Evolutionary conservation across 2,888 invertebrate species (phyloP).

Genomic region (Alitta virens): DNA sequence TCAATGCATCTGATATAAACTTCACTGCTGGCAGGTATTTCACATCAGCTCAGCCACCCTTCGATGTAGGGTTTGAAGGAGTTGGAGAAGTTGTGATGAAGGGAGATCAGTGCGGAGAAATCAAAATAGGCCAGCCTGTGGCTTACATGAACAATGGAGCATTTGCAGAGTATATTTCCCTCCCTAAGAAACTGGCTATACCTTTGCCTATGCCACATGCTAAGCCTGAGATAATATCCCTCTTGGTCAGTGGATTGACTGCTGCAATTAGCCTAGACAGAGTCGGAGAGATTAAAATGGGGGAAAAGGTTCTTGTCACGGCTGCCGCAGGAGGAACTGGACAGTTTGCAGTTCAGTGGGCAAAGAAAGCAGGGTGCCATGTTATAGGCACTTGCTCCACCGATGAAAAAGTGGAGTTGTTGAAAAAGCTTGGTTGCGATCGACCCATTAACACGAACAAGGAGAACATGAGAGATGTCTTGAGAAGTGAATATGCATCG

Average conservation of each 20-base stretch:
- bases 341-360: slow-evolving; percentile 50
- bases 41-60: slow-evolving; percentile 36
- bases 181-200: slow-evolving; percentile 34
- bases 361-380: slow-evolving; percentile 48
- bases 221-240: slow-evolving; percentile 42
- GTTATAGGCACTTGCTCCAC: slow-evolving; percentile 53
- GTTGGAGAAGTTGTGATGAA: slow-evolving; percentile 40
- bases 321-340: slow-evolving; percentile 52
- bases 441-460: slow-evolving; percentile 51
- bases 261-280: slow-evolving; percentile 53
- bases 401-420: slow-evolving; percentile 46
- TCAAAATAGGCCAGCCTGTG: slow-evolving; percentile 46
- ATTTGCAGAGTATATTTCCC: slow-evolving; percentile 49
- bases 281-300: slow-evolving; percentile 45
- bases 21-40: slow-evolving; percentile 51
- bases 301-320: slow-evolving; percentile 45
- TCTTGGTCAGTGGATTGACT: slow-evolving; percentile 51
- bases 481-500: slow-evolving; percentile 48
- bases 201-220: slow-evolving; percentile 37
- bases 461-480: slow-evolving; percentile 44
- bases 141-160: slow-evolving; percentile 44
- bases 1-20: slow-evolving; percentile 56
- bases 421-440: slow-evolving; percentile 30
- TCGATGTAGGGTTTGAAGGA: slow-evolving; percentile 50
- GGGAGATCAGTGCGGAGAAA: slow-evolving; percentile 30